A percentile compares a stretch with the other conserved stretches of the same genome.
These are phyloP conservation scores for Percina caprodes DNA, from an alignment of 2,113 vertebrate genomes.

Conservation along the genomic window DNA sequence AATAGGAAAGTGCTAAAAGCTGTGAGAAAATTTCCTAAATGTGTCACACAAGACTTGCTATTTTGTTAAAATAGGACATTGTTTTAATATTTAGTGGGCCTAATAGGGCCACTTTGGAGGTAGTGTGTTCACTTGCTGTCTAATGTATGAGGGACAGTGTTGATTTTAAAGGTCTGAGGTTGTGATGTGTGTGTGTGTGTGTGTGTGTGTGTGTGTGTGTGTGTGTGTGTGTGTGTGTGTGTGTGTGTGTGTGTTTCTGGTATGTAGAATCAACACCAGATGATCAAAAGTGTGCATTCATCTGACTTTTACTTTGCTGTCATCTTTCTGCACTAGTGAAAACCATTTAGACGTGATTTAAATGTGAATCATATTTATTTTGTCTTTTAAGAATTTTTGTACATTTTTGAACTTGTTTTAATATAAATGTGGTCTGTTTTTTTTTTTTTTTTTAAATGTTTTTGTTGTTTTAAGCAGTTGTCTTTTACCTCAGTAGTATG, in stretches of 20 bases:
- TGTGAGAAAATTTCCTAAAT: constrained; percentile 53
- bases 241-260: constrained; percentile 32
- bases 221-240: constrained; percentile 5
- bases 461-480: constrained; percentile 59
- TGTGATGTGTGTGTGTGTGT: constrained; percentile 35
- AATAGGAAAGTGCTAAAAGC: constrained; percentile 41
- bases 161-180: constrained; percentile 53
- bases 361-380: constrained; percentile 90
- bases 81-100: constrained; percentile 53
- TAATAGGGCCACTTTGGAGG: constrained; percentile 33
- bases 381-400: constrained; percentile 79
- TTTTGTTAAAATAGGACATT: constrained; percentile 56
- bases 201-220: constrained; percentile 7
- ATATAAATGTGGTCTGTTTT: constrained; percentile 78
- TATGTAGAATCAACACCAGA: constrained; percentile 49
- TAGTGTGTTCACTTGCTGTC: constrained; percentile 60
- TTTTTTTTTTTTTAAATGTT: constrained; percentile 33
- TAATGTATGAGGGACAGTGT: constrained; percentile 54
- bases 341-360: constrained; percentile 78
- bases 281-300: constrained; percentile 50
- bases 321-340: constrained; percentile 81
- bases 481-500: constrained; percentile 82
- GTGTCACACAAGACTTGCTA: constrained; percentile 42
- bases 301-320: constrained; percentile 74
- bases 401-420: constrained; percentile 80